These are phyloP conservation scores for Pelecanus crispus DNA, from an alignment of 2,113 vertebrate species.

Conservation along the genomic window DNA sequence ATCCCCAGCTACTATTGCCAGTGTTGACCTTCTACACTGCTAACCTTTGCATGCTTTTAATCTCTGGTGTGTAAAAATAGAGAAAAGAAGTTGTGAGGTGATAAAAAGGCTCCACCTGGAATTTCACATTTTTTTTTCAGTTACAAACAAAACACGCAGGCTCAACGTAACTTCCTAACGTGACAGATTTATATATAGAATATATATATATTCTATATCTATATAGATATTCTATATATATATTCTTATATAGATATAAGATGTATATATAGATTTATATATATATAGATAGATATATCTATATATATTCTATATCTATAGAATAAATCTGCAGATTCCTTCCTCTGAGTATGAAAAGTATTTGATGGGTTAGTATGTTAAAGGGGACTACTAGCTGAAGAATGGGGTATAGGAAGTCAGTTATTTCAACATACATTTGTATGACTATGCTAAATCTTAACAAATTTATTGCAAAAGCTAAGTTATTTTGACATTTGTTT, in stretches of 20 bases:
- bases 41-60: background rate
- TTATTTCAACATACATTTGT: background rate
- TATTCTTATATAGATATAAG: too few species aligned
- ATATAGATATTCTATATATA: too few species aligned
- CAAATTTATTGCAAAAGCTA: background rate
- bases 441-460: background rate
- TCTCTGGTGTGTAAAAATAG: background rate
- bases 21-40: background rate
- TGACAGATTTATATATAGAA: background rate
- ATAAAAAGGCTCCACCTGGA: background rate
- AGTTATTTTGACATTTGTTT: background rate
- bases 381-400: background rate
- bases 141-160: background rate
- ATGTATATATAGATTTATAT: too few species aligned
- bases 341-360: background rate
- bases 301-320: background rate
- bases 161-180: background rate
- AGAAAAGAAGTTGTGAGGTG: background rate
- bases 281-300: background rate
- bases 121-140: background rate
- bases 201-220: background rate
- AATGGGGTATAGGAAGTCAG: background rate
- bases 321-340: background rate
- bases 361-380: background rate
- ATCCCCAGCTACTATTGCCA: background rate